phyloP scores from a whole-genome alignment of 2,797 vertebrate species.

The Pampus argenteus region DNA sequence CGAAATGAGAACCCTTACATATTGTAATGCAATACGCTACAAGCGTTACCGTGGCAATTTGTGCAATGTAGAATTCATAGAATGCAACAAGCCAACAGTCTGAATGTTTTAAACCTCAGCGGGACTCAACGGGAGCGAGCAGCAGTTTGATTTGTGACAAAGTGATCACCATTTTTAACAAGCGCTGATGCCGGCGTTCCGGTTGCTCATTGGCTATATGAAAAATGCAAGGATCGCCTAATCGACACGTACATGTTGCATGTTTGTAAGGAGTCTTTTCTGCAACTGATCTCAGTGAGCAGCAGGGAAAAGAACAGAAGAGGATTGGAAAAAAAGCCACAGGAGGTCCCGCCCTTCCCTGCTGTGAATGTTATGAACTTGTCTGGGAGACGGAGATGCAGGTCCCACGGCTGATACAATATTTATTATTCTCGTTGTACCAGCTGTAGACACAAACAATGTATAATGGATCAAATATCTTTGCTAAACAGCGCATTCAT shows the following conservation, averaged over 20 bases:
- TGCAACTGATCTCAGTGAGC: conserved; percentile 62
- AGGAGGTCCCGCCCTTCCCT: conserved; percentile 77
- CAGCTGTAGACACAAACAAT: conserved; percentile 82
- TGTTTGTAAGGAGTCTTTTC: conserved; percentile 53
- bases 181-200: conserved; percentile 65
- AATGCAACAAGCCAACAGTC: background rate
- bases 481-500: conserved; percentile 71
- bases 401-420: conserved; percentile 79
- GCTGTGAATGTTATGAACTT: conserved; percentile 83
- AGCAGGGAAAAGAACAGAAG: conserved; percentile 61
- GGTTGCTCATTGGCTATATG: conserved; percentile 57
- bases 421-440: conserved; percentile 77
- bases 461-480: conserved; percentile 84
- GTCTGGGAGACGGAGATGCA: conserved; percentile 75
- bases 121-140: conserved; percentile 40
- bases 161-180: conserved; percentile 70
- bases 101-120: conserved; percentile 21
- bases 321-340: conserved; percentile 65
- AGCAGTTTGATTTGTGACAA: conserved; percentile 65
- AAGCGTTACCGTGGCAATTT: background rate
- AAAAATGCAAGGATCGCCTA: conserved; percentile 65
- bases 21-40: background rate
- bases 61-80: conserved; percentile 3
- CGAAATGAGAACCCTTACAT: background rate
- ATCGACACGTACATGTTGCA: conserved; percentile 47